A percentile compares a stretch with the other conserved stretches of the same genome.
phyloP scores from a whole-genome alignment of 2,888 invertebrate species.

The Rhingia campestris region DNA sequence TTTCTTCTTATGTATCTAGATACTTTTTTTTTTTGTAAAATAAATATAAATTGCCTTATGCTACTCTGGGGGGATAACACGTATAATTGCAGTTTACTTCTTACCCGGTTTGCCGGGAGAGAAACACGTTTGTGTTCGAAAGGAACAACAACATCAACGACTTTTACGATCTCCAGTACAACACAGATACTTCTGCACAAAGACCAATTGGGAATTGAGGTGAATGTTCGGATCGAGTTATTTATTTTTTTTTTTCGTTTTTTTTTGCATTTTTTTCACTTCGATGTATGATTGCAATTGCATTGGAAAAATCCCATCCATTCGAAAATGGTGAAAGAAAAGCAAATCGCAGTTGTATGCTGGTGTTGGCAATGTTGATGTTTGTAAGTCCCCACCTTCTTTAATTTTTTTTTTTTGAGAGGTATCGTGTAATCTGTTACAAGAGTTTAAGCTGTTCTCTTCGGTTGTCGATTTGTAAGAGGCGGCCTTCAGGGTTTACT shows the following conservation, averaged over 20 bases:
- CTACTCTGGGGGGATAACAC: conserved; percentile 27
- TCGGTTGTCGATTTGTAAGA: too few relatives aligned
- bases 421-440: too few relatives aligned
- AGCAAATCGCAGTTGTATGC: neutral
- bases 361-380: neutral
- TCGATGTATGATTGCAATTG: conserved; percentile 48
- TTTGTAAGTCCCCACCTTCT: too few relatives aligned
- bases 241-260: conserved; percentile 9
- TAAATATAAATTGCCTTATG: conserved; percentile 61
- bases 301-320: conserved; percentile 46
- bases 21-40: conserved; percentile 36
- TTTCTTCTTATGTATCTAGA: conserved; percentile 9
- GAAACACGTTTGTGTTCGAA: conserved; percentile 60
- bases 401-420: too few relatives aligned
- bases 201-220: conserved; percentile 59
- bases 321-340: conserved; percentile 3
- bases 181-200: conserved; percentile 1
- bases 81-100: conserved; percentile 56
- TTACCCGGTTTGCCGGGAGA: conserved; percentile 25
- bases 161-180: conserved; percentile 40
- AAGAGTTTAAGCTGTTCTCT: too few relatives aligned
- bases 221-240: conserved; percentile 62
- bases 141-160: too few relatives aligned
- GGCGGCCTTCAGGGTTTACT: too few relatives aligned
- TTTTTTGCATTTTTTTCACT: neutral